Evolutionary conservation across 2,888 invertebrate species (phyloP), one percentile per base, ranked within the genome.

Genomic region (Sphaeridia pumilis): DNA sequence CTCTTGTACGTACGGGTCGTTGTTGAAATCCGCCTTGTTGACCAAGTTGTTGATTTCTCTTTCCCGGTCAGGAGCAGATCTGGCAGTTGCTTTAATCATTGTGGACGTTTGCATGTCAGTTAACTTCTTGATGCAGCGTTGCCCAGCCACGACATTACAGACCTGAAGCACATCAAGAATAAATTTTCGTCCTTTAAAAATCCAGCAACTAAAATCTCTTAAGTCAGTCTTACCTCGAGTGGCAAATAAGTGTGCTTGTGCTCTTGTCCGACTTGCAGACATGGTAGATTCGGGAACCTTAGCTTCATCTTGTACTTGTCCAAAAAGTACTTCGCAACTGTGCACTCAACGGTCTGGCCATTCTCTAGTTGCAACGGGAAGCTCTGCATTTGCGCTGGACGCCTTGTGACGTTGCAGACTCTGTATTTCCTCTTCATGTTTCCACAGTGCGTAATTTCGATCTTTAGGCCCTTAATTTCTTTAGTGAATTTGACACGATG

Each of bases 41-140:
- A 95, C 95, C 68, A 99, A 75, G 71, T 89, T 95, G 73, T 98
- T 95, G 66, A 99, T 99, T 75, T 99, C 98, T 42, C 94, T 81
- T 74, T 99, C 98, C 66, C 94, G 74, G 71, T 88, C 87, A 1
- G 94, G 94, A 12, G 94, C 94, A 14, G 92, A 92, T 48, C 94
- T 78, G 10, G 98, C 98, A 3, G 98, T 99, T 12, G 98, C 98
- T 76, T 98, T 98, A 70, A 98, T 99, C 98, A 99, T 99, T 5
- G 98, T 98, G 5, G 97, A 98, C 4, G 98, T 99, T 74, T 99
- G 98, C 89, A 95, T 95, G 69, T 99, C 98, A 14, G 98, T 98
- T 60, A 99, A 75, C 73, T 99, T 99, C 75, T 99, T 99, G 66
- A 99, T 99, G 73, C 98, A 99, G 56, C 98, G 79, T 73, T 99